Evolutionary conservation across 2,113 vertebrate species (phyloP).

Genomic region (Heterotilapia buettikoferi): DNA sequence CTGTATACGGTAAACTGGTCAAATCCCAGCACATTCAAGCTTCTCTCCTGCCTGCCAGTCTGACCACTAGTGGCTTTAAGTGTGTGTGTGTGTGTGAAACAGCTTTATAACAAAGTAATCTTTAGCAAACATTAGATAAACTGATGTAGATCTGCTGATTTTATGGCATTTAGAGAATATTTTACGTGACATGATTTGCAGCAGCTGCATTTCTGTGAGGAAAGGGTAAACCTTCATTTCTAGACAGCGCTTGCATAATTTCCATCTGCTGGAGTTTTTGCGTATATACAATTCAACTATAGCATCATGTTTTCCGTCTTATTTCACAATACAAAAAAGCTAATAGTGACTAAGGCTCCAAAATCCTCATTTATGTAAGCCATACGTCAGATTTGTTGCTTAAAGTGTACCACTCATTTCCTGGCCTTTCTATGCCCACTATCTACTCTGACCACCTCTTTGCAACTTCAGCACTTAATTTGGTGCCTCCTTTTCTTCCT

Average conservation of each 20-base stretch:
- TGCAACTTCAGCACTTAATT: background rate
- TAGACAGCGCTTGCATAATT: background rate
- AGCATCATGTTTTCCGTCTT: background rate
- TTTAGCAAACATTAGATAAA: conserved; percentile 2
- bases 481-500: background rate
- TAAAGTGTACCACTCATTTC: background rate
- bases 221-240: background rate
- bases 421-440: background rate
- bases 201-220: background rate
- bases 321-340: background rate
- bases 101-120: background rate
- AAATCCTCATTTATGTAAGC: background rate
- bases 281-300: background rate
- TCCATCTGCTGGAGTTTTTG: background rate
- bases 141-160: background rate
- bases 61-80: conserved; percentile 42
- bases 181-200: background rate
- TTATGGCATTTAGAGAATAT: background rate
- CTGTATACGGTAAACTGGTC: conserved; percentile 33
- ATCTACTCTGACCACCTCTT: background rate
- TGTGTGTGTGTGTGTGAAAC: background rate
- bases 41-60: conserved; percentile 62
- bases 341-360: background rate
- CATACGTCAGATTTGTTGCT: background rate
- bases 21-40: conserved; percentile 37